These are phyloP conservation scores for Actias luna DNA, from an alignment of 2,888 invertebrate species.

Conservation along the genomic window DNA sequence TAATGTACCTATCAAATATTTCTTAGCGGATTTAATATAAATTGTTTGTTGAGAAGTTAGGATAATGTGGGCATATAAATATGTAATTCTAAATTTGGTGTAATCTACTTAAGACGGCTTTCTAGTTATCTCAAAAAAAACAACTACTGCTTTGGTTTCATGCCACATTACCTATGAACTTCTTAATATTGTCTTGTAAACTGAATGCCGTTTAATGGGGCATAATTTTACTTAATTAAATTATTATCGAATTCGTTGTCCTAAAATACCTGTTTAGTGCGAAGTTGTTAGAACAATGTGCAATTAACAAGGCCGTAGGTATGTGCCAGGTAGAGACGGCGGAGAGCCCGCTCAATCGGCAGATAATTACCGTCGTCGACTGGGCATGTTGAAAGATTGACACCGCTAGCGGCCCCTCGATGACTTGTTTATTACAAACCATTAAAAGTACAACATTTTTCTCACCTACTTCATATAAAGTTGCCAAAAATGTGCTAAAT, in stretches of 20 bases:
- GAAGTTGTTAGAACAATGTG: constrained; percentile 62
- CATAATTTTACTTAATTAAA: neutral
- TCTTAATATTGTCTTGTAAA: neutral
- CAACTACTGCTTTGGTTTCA: neutral
- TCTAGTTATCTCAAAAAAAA: too few relatives aligned
- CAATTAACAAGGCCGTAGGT: constrained; percentile 58
- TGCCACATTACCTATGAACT: neutral
- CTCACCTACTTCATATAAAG: constrained; percentile 48
- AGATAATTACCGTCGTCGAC: constrained; percentile 65
- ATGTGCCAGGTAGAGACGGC: constrained; percentile 44
- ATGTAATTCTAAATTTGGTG: too few relatives aligned
- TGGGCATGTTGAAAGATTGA: constrained; percentile 69
- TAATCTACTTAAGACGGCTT: too few relatives aligned
- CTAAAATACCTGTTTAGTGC: constrained; percentile 51
- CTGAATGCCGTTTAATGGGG: neutral
- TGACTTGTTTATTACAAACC: constrained; percentile 66
- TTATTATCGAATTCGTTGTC: constrained; percentile 41
- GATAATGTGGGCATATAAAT: neutral
- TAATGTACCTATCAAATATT: too few relatives aligned
- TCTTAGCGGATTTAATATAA: neutral
- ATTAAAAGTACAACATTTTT: constrained; percentile 51
- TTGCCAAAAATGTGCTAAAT: constrained; percentile 48
- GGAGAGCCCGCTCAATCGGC: constrained; percentile 43
- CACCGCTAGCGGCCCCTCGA: constrained; percentile 49
- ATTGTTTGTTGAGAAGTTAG: neutral